phyloP scores from a whole-genome alignment of 2,113 vertebrate species.

The Toxotes chatareus region DNA sequence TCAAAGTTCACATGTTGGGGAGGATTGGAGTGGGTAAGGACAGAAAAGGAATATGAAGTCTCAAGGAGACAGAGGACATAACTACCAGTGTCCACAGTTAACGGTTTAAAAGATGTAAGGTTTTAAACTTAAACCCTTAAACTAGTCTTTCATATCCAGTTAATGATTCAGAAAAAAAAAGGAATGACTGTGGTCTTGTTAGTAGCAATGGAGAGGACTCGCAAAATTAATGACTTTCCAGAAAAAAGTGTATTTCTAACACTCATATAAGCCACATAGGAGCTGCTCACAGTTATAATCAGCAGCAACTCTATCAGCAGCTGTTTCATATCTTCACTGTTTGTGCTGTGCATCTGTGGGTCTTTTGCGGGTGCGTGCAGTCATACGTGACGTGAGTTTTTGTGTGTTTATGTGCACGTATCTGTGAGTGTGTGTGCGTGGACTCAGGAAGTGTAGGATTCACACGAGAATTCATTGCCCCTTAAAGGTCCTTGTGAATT shows the following conservation, averaged over 20 bases:
- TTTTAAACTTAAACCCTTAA: neutral
- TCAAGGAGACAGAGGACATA: neutral
- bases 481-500: conserved; percentile 44
- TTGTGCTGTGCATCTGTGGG: neutral
- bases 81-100: neutral
- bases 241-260: neutral
- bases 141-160: neutral
- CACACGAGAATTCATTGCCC: conserved; percentile 82
- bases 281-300: neutral
- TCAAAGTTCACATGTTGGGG: conserved; percentile 42
- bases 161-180: neutral
- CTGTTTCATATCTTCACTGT: conserved; percentile 50
- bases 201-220: no score
- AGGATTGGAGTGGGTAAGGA: neutral
- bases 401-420: neutral
- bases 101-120: neutral
- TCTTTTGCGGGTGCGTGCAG: neutral
- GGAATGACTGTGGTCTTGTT: no score
- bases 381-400: neutral
- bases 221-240: neutral
- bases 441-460: conserved; percentile 71
- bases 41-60: neutral
- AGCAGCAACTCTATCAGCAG: conserved; percentile 26
- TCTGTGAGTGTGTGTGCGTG: conserved; percentile 12
- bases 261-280: neutral